Evolutionary conservation across 2,113 vertebrate species (phyloP), one percentile per base, ranked within the genome.

Genomic region (Phrynosoma platyrhinos): DNA sequence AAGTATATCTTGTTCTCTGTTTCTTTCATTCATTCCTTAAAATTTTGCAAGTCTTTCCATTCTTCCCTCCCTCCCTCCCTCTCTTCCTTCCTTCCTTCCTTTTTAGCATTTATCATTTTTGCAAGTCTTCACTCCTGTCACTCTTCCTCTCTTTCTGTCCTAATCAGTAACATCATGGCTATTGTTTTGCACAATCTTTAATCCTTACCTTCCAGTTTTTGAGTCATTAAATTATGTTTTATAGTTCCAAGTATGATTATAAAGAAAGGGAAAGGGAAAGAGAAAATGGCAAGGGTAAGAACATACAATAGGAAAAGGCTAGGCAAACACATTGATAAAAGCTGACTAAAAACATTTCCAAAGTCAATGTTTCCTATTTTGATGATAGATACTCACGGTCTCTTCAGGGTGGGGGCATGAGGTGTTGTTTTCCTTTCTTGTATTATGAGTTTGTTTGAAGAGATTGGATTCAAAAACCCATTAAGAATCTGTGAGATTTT

Each of bases 31-130:
- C 92, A 93, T 92, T 92, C 93, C 91, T 85, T 91, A 92, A 95
- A 97, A 94, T 96, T 92, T 91, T 95, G 96, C 95, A 52, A 92
- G 96, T 95, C 94, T 40, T 30, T 23, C 25, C 13, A n/a, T 7
- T 7, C 47, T 47, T 6, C 47, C 12, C 13, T 1, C 47, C 23
- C 12, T 5, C 14, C 27, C 18, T 9, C 93, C 94, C 36, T 36
- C 36, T 36, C 47, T 47, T 6, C 47, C 12, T 27, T 1, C 47
- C 23, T 23, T 5, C 14, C 27, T 36, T 9, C 93, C 94, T 96
- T 93, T 76, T 88, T 16, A 89, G 88, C 89, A 96, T 96, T 94
- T 94, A 92, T 89, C 95, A 93, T 0, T 96, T 95, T 89, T 66
- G 40, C 91, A 96, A 93, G 90, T 87, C 93, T 23, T 94, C 47